Evolutionary conservation across 2,113 vertebrate genomes (phyloP).

Genomic region (Typhlomys cinereus): DNA sequence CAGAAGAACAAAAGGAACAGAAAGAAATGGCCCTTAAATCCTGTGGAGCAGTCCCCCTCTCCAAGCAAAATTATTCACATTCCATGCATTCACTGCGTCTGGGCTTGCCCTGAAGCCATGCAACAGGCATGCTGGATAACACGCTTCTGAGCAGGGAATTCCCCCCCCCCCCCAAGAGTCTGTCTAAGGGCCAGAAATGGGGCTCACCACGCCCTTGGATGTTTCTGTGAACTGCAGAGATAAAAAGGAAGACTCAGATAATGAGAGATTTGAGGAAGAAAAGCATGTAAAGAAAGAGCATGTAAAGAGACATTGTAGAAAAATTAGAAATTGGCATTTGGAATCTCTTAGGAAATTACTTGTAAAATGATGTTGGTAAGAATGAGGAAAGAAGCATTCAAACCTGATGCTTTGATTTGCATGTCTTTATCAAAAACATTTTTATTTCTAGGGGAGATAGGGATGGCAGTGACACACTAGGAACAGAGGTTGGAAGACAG

Average conservation of each 20-base stretch:
- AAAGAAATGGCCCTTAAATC: conserved; percentile 18
- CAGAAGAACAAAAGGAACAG: background rate
- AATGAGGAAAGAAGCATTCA: background rate
- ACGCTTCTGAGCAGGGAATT: conserved; percentile 34
- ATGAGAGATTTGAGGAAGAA: background rate
- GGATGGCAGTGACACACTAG: too few relatives aligned
- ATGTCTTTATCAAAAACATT: too few relatives aligned
- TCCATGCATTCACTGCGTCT: conserved; percentile 31
- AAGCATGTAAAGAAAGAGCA: background rate
- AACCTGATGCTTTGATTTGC: background rate
- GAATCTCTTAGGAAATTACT: background rate
- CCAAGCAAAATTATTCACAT: conserved; percentile 53
- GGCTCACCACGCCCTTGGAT: background rate
- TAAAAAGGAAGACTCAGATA: background rate
- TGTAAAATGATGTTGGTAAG: background rate
- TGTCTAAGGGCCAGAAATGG: background rate
- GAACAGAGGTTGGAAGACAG: too few relatives aligned
- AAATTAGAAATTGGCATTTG: background rate
- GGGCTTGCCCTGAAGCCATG: background rate
- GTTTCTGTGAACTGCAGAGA: background rate
- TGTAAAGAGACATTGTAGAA: background rate
- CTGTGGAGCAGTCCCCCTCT: background rate
- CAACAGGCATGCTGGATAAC: background rate
- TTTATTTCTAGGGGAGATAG: too few relatives aligned
- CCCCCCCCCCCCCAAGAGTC: background rate